These are phyloP conservation scores for Crotalus adamanteus DNA, from an alignment of 2,797 vertebrate genomes.

Conservation along the genomic window DNA sequence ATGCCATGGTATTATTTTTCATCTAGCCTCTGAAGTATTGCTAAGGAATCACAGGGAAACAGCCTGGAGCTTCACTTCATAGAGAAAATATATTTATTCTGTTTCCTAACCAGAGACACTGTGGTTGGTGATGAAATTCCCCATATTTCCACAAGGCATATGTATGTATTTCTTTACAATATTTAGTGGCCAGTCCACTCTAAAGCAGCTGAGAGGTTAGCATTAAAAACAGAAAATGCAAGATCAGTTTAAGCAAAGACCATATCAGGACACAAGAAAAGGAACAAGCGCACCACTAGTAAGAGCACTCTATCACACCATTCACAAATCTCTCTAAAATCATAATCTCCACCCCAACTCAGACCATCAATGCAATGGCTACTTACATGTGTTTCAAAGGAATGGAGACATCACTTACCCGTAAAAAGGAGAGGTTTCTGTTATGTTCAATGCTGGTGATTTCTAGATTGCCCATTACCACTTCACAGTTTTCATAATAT, in stretches of 20 bases:
- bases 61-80: not conserved
- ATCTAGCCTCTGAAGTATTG: not conserved
- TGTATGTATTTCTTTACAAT: not conserved
- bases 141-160: not conserved
- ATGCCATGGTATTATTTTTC: not conserved
- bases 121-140: not conserved
- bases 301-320: not conserved
- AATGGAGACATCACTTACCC: conserved; percentile 73
- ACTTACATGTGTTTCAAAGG: not conserved
- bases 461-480: conserved; percentile 98
- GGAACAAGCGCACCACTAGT: not conserved
- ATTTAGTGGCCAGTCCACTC: not conserved
- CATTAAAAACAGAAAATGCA: not conserved
- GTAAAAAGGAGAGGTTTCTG: conserved; percentile 92
- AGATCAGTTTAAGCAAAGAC: not conserved
- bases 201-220: not conserved
- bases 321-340: not conserved
- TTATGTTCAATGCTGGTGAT: conserved; percentile 96
- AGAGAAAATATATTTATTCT: not conserved
- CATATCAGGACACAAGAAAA: not conserved
- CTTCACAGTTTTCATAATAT: conserved; percentile 96
- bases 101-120: not conserved
- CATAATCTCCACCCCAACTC: not conserved
- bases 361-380: not conserved
- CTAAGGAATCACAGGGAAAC: not conserved